phyloP scores from a whole-genome alignment of 2,113 vertebrate genomes.

The Ancistrus triradiatus region DNA sequence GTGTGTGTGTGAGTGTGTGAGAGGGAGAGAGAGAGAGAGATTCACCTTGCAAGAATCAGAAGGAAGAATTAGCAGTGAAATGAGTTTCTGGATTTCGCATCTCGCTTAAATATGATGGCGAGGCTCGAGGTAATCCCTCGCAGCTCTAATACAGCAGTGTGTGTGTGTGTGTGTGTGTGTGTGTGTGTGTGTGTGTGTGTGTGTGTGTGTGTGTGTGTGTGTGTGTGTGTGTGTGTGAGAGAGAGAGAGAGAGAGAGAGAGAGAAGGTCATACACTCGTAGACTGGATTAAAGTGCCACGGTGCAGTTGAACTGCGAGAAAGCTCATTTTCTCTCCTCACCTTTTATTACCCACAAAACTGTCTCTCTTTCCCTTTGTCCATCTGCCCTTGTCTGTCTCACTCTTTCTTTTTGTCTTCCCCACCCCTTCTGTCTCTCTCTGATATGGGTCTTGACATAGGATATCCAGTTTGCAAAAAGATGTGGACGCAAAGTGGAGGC shows the following conservation, averaged over 20 bases:
- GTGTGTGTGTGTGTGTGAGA: constrained; percentile 16
- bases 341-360: not conserved
- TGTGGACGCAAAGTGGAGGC: too few species aligned
- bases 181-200: constrained; percentile 16
- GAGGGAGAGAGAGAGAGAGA: not conserved
- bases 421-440: too few species aligned
- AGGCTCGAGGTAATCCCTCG: constrained; percentile 37
- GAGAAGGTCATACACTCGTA: constrained; percentile 46
- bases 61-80: constrained; percentile 47
- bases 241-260: constrained; percentile 16
- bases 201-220: not conserved
- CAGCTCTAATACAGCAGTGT: constrained; percentile 25
- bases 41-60: constrained; percentile 16
- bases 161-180: constrained; percentile 26
- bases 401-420: too few species aligned
- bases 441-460: too few species aligned
- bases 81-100: constrained; percentile 49
- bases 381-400: too few species aligned
- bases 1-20: too few species aligned
- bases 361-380: not conserved
- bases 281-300: constrained; percentile 31
- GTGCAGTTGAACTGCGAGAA: constrained; percentile 17
- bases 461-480: too few species aligned
- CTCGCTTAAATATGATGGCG: constrained; percentile 50
- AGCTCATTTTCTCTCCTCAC: constrained; percentile 9